Percentiles rank a stretch among this genome's conserved stretches.
phyloP scores from a whole-genome alignment of 1,140 invertebrate genomes.

The Pogonus chalceus region DNA sequence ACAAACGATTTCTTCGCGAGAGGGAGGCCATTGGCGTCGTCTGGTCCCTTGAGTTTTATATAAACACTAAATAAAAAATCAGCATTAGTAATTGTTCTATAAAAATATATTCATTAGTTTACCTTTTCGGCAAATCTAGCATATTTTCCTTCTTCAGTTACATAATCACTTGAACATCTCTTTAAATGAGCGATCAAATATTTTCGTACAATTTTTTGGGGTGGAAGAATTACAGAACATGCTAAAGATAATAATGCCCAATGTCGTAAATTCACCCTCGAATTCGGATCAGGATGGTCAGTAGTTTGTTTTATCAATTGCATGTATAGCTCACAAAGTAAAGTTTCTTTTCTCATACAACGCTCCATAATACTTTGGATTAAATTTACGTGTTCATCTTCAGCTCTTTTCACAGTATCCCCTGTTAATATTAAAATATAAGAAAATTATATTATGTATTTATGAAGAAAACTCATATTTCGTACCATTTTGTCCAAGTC shows the following conservation, averaged over 20 bases:
- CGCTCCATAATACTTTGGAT: constrained; percentile 83
- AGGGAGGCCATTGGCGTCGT: constrained; percentile 83
- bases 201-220: constrained; percentile 70
- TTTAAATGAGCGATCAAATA: constrained; percentile 87
- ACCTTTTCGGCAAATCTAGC: constrained; percentile 88
- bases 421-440: constrained; percentile 17
- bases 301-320: constrained; percentile 89
- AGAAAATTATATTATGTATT: no score
- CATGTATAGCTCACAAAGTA: constrained; percentile 84
- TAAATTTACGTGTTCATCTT: constrained; percentile 80
- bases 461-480: background rate
- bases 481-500: constrained; percentile 62
- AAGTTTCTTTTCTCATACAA: constrained; percentile 77
- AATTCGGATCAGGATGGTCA: constrained; percentile 84
- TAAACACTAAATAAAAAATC: constrained; percentile 50
- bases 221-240: constrained; percentile 78
- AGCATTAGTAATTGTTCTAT: background rate
- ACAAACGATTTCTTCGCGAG: constrained; percentile 85
- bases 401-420: constrained; percentile 42
- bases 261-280: constrained; percentile 74
- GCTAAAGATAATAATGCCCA: constrained; percentile 87
- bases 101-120: constrained; percentile 9
- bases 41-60: constrained; percentile 76
- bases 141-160: constrained; percentile 90
- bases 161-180: constrained; percentile 75